Percentiles rank a stretch among this genome's conserved stretches.
Conservation (phyloP, 2,113 vertebrate species). For the Ctenodactylus gundi region DNA sequence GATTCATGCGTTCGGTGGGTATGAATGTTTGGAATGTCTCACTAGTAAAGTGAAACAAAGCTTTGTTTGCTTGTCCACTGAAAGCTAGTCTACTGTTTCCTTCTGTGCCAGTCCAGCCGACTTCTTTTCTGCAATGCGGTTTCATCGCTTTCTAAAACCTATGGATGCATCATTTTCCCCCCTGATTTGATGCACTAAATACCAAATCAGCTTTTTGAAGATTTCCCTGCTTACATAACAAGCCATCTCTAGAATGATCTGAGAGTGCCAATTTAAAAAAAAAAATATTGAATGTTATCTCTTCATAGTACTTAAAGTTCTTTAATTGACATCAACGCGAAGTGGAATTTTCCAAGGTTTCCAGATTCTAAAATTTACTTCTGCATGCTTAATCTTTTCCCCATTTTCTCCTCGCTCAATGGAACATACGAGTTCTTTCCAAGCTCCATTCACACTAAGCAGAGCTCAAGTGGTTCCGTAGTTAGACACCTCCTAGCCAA, state of each 20-base stretch:
- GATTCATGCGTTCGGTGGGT: accelerated
- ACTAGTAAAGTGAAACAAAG: background rate
- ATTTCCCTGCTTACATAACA: background rate
- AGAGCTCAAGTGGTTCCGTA: too few relatives aligned
- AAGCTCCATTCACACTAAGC: background rate
- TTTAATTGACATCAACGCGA: background rate
- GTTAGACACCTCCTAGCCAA: too few relatives aligned
- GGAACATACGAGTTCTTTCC: background rate
- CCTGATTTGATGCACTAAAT: background rate
- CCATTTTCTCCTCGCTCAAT: background rate
- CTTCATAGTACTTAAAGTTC: background rate
- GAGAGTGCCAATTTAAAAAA: background rate
- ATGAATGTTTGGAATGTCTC: background rate
- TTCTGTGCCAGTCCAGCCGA: background rate
- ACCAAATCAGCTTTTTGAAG: background rate
- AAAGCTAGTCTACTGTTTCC: background rate
- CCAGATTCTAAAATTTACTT: background rate
- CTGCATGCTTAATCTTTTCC: background rate
- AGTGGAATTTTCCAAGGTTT: background rate
- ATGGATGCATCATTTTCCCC: background rate
- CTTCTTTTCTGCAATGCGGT: background rate
- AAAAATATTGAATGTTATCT: background rate
- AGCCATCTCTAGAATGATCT: background rate
- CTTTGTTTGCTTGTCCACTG: too few relatives aligned
- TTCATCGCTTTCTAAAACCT: background rate